Evolutionary conservation across 2,797 vertebrate genomes (phyloP).

Genomic region (Zenarchopterus dispar): DNA sequence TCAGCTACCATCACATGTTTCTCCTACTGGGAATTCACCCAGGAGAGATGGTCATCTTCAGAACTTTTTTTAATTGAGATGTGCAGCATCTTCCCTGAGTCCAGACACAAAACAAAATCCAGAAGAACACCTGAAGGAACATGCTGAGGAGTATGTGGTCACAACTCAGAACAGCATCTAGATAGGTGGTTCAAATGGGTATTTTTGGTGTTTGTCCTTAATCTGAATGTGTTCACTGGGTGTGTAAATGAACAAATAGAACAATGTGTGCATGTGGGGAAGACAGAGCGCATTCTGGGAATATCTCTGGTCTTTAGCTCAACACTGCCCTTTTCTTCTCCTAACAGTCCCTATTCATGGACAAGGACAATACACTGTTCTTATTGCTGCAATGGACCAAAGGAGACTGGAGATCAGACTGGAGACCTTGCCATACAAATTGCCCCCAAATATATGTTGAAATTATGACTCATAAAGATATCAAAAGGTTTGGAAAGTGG

Average conservation of each 20-base stretch:
- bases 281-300: constrained; percentile 80
- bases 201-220: constrained; percentile 12
- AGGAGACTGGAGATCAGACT: constrained; percentile 56
- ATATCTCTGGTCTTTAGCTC: constrained; percentile 78
- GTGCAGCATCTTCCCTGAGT: constrained; percentile 5
- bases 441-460: constrained; percentile 53
- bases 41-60: constrained; percentile 23
- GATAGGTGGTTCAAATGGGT: background rate
- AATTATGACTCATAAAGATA: constrained; percentile 37
- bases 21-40: constrained; percentile 47
- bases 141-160: background rate
- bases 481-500: constrained; percentile 51
- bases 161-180: background rate
- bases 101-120: no score
- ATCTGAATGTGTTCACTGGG: constrained; percentile 14
- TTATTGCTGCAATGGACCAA: constrained; percentile 61
- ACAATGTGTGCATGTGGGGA: constrained; percentile 79
- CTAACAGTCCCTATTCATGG: constrained; percentile 82
- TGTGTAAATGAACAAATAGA: constrained; percentile 52
- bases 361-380: constrained; percentile 79
- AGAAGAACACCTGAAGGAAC: constrained; percentile 28
- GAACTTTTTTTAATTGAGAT: constrained; percentile 21
- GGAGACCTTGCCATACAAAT: constrained; percentile 27
- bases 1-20: constrained; percentile 64
- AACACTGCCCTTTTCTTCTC: constrained; percentile 86